phyloP scores from a whole-genome alignment of 2,888 invertebrate genomes.

The Rambutsinella grinnellia region DNA sequence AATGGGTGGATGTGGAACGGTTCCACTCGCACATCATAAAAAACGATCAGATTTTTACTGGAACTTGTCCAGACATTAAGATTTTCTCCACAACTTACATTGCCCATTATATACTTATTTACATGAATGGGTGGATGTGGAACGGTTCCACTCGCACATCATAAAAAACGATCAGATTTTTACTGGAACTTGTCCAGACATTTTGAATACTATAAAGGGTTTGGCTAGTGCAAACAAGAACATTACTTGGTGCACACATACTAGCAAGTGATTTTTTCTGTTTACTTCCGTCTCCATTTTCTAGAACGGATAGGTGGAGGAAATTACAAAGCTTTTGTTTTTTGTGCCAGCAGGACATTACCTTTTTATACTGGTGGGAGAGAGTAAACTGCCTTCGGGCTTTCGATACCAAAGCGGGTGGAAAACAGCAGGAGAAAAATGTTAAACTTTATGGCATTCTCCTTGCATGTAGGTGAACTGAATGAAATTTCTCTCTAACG shows the following conservation, averaged over 20 bases:
- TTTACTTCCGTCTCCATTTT: conserved; percentile 11
- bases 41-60: background rate
- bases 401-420: background rate
- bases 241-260: background rate
- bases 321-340: conserved; percentile 40
- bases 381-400: background rate
- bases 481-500: background rate
- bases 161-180: background rate
- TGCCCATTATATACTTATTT: no score
- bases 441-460: background rate
- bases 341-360: conserved; percentile 16
- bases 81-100: no score
- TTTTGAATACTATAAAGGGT: no score
- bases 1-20: background rate
- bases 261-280: background rate
- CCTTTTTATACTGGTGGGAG: background rate
- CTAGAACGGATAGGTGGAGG: conserved; percentile 15
- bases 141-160: background rate
- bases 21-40: background rate
- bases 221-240: background rate
- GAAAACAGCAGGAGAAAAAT: background rate
- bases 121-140: background rate
- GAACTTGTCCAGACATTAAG: background rate
- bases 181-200: background rate
- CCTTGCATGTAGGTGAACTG: no score